Evolutionary conservation across 2,888 invertebrate species (phyloP), one percentile per base, ranked within the genome.

Genomic region (Meghimatium bilineatum): DNA sequence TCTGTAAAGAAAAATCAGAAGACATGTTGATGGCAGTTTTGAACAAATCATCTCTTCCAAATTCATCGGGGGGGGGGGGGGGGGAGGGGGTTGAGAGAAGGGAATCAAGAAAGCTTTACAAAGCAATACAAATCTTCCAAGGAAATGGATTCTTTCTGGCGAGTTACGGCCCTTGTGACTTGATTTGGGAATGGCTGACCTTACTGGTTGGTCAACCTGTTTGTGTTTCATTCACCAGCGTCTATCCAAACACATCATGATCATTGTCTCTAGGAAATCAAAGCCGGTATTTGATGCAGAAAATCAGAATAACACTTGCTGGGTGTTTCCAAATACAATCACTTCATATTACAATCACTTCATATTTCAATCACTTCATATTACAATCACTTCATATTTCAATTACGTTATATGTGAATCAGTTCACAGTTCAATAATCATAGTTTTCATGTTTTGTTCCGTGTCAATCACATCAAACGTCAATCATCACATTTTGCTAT

Each of bases 121-220:
- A 17, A 23, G 52, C 23, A 32, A 52, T 32, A 69, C 67, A 69
- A 79, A 79, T 29, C 67, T 52, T 26, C 29, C n/a, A n/a, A 60
- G 49, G 72, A 60, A 80, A 80, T 80, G 66, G 80, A 80, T 80
- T 80, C 72, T 38, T 72, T 36, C 80, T 56, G 72, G 60, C 29
- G 71, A 26, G 72, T 80, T 72, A 78, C 78, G 44, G 66, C n/a
- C n/a, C n/a, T n/a, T n/a, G n/a, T n/a, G 66, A 44, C 78, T 66
- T 67, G 78, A 67, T 49, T 67, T 29, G 66, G 38, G 67, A 78
- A 32, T 29, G 66, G 36, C 44, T n/a, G 78, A 66, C 66, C 78
- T 78, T n/a, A 78, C 44, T 66, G 23, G n/a, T n/a, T n/a, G 14
- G 66, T 26, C 63, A 20, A 20, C 23, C 17, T 78, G 78, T 78